Evolutionary conservation across 2,113 vertebrate genomes (phyloP), one percentile per base, ranked within the genome.

Genomic region (Python bivittatus): DNA sequence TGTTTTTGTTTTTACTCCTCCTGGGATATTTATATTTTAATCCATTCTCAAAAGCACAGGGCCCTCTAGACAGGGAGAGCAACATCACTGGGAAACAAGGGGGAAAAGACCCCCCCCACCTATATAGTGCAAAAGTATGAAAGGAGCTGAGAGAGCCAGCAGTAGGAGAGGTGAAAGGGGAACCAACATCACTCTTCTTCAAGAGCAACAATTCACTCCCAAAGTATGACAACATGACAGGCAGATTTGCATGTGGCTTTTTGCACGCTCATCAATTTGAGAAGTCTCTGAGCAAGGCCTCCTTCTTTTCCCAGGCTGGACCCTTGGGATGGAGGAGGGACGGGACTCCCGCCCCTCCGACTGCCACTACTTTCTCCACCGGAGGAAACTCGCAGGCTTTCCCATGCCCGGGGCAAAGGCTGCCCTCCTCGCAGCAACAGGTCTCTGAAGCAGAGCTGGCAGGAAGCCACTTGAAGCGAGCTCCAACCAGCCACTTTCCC

Each of bases 91-190:
- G 94, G 96, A 92, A 83, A 95, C 90, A 93, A 93, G 52, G 44
- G 44, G 94, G 94, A 79, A 54, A 68, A 38, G 29, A 54, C 84
- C 15, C 7, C 94, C 92, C 96, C 96, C 94, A 94, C 88, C 92
- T 93, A 96, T 90, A 94, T 91, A 94, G 95, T 97, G 96, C 97
- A 97, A 97, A 96, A 95, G 93, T 95, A 79, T 91, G 53, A 33
- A 91, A 95, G 91, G 52, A 85, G 94, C 25, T 7, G 27, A 89
- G 89, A 92, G 52, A 2, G 33, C 15, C 20, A 15, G 87, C 2
- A 33, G 87, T 2, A 25, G 87, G 53, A 17, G 53, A 13, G 25
- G 60, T 1, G 10, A 57, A 42, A 48, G 13, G 9, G 60, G 23
- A 56, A 4, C 25, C 9, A n/a, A 25, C 27, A 2, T 25, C 25